Evolutionary conservation across 2,888 invertebrate species (phyloP).

Genomic region (Perizoma flavofasciatum): DNA sequence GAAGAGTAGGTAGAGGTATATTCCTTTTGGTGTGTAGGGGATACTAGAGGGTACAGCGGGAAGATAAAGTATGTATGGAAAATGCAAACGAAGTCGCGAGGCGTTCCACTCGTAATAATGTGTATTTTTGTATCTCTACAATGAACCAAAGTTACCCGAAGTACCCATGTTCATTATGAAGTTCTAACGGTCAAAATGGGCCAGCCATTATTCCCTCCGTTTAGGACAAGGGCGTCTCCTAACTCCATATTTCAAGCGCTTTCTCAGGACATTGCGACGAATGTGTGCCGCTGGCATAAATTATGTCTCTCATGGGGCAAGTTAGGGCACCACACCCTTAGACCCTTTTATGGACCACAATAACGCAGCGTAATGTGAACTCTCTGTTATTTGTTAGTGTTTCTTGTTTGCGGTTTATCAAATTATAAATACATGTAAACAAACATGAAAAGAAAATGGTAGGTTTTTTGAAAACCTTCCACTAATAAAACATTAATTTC

Average conservation of each 20-base stretch:
- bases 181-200: constrained; percentile 50
- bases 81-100: too few species aligned
- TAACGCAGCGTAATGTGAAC: constrained; percentile 52
- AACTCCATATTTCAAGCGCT: constrained; percentile 51
- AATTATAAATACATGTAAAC: too few species aligned
- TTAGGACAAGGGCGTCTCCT: constrained; percentile 40
- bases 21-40: too few species aligned
- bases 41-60: too few species aligned
- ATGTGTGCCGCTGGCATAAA: constrained; percentile 55
- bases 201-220: constrained; percentile 54
- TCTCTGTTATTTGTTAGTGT: constrained; percentile 41
- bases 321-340: constrained; percentile 56
- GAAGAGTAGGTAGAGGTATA: too few species aligned
- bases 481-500: too few species aligned
- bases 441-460: constrained; percentile 6
- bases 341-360: constrained; percentile 64
- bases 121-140: not conserved
- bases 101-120: too few species aligned
- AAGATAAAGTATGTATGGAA: too few species aligned
- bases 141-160: constrained; percentile 7
- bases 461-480: too few species aligned
- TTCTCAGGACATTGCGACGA: constrained; percentile 52
- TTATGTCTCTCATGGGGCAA: constrained; percentile 62
- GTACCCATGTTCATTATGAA: constrained; percentile 30
- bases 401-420: constrained; percentile 35